Conservation (phyloP, 2,888 invertebrate genomes). For the Steinernema carpocapsae region DNA sequence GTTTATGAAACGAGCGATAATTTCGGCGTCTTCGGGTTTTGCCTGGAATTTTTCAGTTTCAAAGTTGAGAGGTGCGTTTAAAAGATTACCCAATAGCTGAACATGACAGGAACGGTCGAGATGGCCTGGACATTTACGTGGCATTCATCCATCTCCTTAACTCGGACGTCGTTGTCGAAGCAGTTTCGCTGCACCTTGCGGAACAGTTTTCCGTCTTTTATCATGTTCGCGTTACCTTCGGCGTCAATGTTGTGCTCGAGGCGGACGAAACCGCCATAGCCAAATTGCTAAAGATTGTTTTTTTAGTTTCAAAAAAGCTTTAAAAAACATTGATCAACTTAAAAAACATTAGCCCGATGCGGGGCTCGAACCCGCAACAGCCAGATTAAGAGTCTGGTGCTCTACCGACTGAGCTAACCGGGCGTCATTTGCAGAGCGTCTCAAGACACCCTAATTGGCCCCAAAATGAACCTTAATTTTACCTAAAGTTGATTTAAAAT, state of each 20-base stretch:
- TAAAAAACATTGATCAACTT: too few relatives aligned
- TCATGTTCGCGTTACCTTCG: conserved; percentile 70
- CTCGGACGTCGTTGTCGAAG: conserved; percentile 71
- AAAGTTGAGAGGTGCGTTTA: background rate
- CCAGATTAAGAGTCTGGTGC: conserved; percentile 68
- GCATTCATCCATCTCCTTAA: conserved; percentile 73
- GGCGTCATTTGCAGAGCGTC: too few relatives aligned
- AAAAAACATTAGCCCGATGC: conserved; percentile 59
- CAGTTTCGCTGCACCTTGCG: conserved; percentile 73
- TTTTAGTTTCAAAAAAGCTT: too few relatives aligned
- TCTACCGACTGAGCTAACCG: conserved; percentile 68
- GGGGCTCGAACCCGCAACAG: conserved; percentile 68
- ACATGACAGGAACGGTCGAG: conserved; percentile 75
- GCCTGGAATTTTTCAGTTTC: conserved; percentile 70
- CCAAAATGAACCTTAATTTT: too few relatives aligned
- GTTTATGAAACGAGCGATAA: conserved; percentile 72
- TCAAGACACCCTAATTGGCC: too few relatives aligned
- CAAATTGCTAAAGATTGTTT: conserved; percentile 71
- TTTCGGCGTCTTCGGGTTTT: conserved; percentile 72
- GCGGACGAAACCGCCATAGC: conserved; percentile 73
- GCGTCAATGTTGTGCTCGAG: conserved; percentile 67
- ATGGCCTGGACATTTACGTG: conserved; percentile 73
- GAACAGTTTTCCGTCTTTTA: conserved; percentile 73
- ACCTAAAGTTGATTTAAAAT: too few relatives aligned
- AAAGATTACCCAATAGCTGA: conserved; percentile 73